These are phyloP conservation scores for Neocrepidodera transversa DNA, from an alignment of 2,888 invertebrate genomes.

Conservation along the genomic window DNA sequence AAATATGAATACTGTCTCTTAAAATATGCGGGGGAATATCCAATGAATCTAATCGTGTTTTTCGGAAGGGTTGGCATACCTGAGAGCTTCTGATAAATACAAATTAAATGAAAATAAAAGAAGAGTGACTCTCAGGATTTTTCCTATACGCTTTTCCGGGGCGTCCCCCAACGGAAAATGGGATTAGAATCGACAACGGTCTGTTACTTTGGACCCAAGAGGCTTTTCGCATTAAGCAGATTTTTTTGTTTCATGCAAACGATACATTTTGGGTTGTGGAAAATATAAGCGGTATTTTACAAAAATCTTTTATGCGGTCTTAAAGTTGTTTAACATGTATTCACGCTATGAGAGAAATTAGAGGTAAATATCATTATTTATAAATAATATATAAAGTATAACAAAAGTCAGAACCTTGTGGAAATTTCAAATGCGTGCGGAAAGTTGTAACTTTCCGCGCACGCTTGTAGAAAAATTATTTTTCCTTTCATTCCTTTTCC, in stretches of 20 bases:
- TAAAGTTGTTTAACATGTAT: too few relatives aligned
- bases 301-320: too few relatives aligned
- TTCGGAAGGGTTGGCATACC: constrained; percentile 37
- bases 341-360: too few relatives aligned
- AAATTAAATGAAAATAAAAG: constrained; percentile 35
- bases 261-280: too few relatives aligned
- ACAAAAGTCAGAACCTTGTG: too few relatives aligned
- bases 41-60: constrained; percentile 39
- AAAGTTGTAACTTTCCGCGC: too few relatives aligned
- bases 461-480: too few relatives aligned
- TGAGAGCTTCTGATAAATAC: constrained; percentile 37
- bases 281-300: too few relatives aligned
- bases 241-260: constrained; percentile 1
- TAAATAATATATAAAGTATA: too few relatives aligned
- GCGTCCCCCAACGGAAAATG: constrained; percentile 10
- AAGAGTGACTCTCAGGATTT: constrained; percentile 32
- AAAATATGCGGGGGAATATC: constrained; percentile 41
- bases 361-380: too few relatives aligned
- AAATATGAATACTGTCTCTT: constrained; percentile 42
- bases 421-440: too few relatives aligned
- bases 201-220: constrained; percentile 19
- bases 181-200: constrained; percentile 19
- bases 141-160: constrained; percentile 16
- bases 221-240: constrained; percentile 8
- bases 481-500: too few relatives aligned